phyloP scores from a whole-genome alignment of 1,140 invertebrate species.

The Chironomus striatipennis region DNA sequence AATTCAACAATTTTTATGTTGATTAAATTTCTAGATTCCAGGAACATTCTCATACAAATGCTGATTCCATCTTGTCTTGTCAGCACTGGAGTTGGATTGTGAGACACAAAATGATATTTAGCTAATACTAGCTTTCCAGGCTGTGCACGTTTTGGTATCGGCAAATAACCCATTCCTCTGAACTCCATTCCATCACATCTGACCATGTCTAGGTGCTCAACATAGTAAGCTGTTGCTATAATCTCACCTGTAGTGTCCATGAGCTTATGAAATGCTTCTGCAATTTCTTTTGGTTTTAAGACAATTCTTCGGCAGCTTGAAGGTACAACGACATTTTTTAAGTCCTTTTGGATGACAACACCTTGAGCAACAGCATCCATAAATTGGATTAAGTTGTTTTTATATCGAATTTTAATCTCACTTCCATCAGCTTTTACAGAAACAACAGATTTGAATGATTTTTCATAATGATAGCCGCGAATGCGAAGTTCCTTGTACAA shows the following conservation, averaged over 20 bases:
- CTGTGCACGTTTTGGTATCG: conserved; percentile 55
- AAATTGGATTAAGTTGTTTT: background rate
- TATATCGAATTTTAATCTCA: background rate
- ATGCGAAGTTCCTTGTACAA: conserved; percentile 82
- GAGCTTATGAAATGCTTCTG: background rate
- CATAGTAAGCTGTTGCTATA: background rate
- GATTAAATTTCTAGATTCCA: background rate
- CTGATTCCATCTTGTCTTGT: conserved; percentile 30
- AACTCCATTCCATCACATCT: conserved; percentile 71
- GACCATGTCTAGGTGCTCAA: conserved; percentile 34
- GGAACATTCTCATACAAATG: background rate
- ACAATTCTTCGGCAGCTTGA: background rate
- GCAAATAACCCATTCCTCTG: conserved; percentile 62
- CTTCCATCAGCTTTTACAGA: conserved; percentile 5
- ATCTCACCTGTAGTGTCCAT: background rate
- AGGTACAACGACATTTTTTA: background rate
- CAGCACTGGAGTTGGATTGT: conserved; percentile 43
- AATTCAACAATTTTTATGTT: background rate
- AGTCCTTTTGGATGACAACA: background rate
- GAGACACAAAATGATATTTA: conserved; percentile 62
- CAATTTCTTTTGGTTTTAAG: background rate
- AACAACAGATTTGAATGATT: conserved; percentile 23
- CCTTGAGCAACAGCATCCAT: background rate
- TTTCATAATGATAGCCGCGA: conserved; percentile 73
- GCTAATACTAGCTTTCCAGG: conserved; percentile 55